These are phyloP conservation scores for Ctenodactylus gundi DNA, from an alignment of 2,113 vertebrate species.

Conservation along the genomic window DNA sequence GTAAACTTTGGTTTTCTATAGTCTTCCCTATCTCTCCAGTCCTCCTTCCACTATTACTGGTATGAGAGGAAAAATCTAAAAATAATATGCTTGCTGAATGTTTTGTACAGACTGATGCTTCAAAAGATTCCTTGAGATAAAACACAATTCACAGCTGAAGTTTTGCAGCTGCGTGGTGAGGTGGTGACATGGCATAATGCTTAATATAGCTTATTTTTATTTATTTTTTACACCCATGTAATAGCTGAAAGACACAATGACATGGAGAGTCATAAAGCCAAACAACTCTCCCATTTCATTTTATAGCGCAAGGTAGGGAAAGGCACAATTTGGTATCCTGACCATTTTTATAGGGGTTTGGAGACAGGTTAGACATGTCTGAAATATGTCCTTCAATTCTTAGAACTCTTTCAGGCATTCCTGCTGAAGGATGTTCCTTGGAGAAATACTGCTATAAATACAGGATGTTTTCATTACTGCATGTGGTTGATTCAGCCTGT, in stretches of 20 bases:
- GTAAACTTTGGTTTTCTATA: conserved; percentile 24
- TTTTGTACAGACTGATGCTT: conserved; percentile 47
- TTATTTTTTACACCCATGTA: conserved; percentile 72
- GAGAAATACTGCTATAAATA: conserved; percentile 81
- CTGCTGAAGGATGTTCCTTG: conserved; percentile 62
- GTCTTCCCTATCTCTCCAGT: not conserved
- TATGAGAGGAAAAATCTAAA: not conserved
- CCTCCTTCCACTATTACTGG: conserved; percentile 28
- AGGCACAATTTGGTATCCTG: conserved; percentile 73
- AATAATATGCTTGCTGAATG: not conserved
- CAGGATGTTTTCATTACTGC: conserved; percentile 74
- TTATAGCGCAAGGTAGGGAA: conserved; percentile 64
- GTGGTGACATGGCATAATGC: conserved; percentile 53
- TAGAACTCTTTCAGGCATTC: conserved; percentile 64
- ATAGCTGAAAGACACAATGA: conserved; percentile 73
- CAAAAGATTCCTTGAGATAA: conserved; percentile 53
- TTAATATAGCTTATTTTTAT: conserved; percentile 76
- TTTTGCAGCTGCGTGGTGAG: conserved; percentile 54
- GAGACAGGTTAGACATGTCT: conserved; percentile 76
- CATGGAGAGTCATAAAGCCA: conserved; percentile 61
- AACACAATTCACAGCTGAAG: conserved; percentile 54
- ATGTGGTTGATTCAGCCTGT: conserved; percentile 79
- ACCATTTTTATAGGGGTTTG: conserved; percentile 73
- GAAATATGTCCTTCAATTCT: conserved; percentile 79
- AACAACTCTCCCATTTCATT: conserved; percentile 68